Conservation (phyloP, 2,888 invertebrate species). For the Crossocerus cetratus region DNA sequence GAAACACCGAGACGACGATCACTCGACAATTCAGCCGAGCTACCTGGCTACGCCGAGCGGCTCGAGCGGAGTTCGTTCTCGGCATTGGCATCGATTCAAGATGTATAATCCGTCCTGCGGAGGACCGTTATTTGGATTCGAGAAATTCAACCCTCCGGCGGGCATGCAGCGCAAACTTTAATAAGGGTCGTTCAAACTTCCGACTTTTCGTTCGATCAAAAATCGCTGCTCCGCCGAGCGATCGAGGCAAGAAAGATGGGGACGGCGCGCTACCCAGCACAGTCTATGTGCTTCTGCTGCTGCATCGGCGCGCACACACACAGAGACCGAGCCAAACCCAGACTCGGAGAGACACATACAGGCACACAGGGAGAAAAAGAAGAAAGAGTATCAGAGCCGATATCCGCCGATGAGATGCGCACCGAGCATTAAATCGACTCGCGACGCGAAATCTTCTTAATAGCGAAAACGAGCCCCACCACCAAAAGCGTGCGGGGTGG, state of each 20-base stretch:
- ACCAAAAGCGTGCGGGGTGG: slow-evolving; percentile 31
- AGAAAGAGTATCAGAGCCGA: slow-evolving; percentile 17
- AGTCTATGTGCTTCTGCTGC: slow-evolving; percentile 6
- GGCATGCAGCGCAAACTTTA: slow-evolving; percentile 35
- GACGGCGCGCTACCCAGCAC: neutral
- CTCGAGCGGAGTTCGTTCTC: slow-evolving; percentile 11
- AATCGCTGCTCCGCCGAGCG: slow-evolving; percentile 22
- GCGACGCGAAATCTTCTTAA: slow-evolving; percentile 52
- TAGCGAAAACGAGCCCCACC: slow-evolving; percentile 56
- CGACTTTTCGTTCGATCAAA: slow-evolving; percentile 39
- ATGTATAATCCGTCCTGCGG: slow-evolving; percentile 39
- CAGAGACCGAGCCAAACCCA: no score
- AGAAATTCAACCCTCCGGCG: slow-evolving; percentile 31
- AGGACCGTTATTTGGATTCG: slow-evolving; percentile 43
- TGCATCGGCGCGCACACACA: slow-evolving; percentile 8
- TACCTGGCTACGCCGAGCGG: slow-evolving; percentile 17
- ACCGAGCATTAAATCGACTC: slow-evolving; percentile 48
- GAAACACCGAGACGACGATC: neutral
- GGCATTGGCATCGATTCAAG: slow-evolving; percentile 33
- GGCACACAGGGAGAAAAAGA: neutral
- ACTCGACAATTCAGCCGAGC: slow-evolving; percentile 11
- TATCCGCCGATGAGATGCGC: slow-evolving; percentile 32
- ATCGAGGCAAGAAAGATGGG: slow-evolving; percentile 32
- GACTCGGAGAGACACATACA: neutral
- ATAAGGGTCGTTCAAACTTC: slow-evolving; percentile 51